Percentiles rank a stretch among this genome's conserved stretches.
Evolutionary conservation across 1,140 invertebrate genomes (phyloP).

Genomic region (Drosophila serrata): DNA sequence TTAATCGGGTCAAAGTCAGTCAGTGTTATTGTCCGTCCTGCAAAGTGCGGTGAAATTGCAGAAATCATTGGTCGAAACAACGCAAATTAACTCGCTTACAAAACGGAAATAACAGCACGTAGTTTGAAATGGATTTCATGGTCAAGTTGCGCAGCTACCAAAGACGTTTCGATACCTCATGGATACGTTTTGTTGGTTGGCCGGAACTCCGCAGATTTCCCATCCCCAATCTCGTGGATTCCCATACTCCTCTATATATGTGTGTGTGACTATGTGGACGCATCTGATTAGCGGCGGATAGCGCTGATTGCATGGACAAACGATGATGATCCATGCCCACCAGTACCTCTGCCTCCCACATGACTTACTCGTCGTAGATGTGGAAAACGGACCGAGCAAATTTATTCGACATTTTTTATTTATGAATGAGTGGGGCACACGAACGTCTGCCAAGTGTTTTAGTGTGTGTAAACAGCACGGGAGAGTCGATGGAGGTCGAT

Average conservation of each 20-base stretch:
- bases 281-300: conserved; percentile 65
- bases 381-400: conserved; percentile 30
- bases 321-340: conserved; percentile 36
- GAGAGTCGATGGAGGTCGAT: conserved; percentile 37
- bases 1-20: conserved; percentile 77
- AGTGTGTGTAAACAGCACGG: neutral
- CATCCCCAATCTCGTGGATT: conserved; percentile 5
- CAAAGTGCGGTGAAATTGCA: conserved; percentile 61
- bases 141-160: conserved; percentile 53
- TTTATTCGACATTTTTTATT: conserved; percentile 53
- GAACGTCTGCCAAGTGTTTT: neutral
- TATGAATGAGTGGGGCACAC: conserved; percentile 62
- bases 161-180: conserved; percentile 28
- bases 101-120: conserved; percentile 79
- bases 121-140: conserved; percentile 73
- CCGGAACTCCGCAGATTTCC: conserved; percentile 9
- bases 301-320: conserved; percentile 67
- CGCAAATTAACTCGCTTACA: conserved; percentile 74
- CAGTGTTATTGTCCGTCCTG: conserved; percentile 46
- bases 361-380: conserved; percentile 35
- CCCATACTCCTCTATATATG: conserved; percentile 5
- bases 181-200: neutral
- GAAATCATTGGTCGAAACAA: conserved; percentile 46
- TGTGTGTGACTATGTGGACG: conserved; percentile 37
- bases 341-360: conserved; percentile 23